Conservation (phyloP, 1,140 invertebrate species). For the Neotoxoptera formosana region DNA sequence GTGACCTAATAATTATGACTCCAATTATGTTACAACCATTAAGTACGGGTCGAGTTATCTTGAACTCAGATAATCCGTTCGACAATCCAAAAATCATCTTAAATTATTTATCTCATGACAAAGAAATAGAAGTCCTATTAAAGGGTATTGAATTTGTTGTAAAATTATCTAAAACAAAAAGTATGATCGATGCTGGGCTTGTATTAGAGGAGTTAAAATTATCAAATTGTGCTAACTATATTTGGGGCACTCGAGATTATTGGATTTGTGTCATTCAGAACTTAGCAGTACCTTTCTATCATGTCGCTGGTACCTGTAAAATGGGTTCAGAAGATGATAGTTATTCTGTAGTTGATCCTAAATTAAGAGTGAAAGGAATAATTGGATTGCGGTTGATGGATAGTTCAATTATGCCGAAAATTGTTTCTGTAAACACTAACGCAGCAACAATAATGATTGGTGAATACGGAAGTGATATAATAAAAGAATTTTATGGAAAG, state of each 20-base stretch:
- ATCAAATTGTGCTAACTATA: conserved; percentile 68
- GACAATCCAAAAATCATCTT: conserved; percentile 74
- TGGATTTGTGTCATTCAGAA: conserved; percentile 73
- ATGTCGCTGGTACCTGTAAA: conserved; percentile 70
- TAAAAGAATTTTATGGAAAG: conserved; percentile 65
- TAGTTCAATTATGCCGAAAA: conserved; percentile 71
- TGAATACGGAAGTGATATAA: conserved; percentile 73
- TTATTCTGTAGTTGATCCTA: conserved; percentile 70
- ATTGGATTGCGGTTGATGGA: conserved; percentile 72
- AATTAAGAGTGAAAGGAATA: conserved; percentile 70
- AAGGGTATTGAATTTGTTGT: conserved; percentile 63
- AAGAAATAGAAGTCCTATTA: conserved; percentile 67
- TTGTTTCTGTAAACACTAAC: conserved; percentile 72
- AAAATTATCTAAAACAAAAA: conserved; percentile 61
- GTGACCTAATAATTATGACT: conserved; percentile 26
- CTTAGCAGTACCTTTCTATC: conserved; percentile 66
- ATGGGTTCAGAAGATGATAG: conserved; percentile 70
- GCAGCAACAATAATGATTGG: conserved; percentile 75
- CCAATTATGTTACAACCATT: conserved; percentile 78
- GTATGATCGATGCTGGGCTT: conserved; percentile 65
- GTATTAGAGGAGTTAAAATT: conserved; percentile 71
- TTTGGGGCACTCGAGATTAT: conserved; percentile 73
- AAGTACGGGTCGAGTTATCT: conserved; percentile 67
- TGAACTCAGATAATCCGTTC: conserved; percentile 69
- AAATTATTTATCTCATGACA: conserved; percentile 69